These are phyloP conservation scores for Harpagifer antarcticus DNA, from an alignment of 2,797 vertebrate genomes.

Conservation along the genomic window DNA sequence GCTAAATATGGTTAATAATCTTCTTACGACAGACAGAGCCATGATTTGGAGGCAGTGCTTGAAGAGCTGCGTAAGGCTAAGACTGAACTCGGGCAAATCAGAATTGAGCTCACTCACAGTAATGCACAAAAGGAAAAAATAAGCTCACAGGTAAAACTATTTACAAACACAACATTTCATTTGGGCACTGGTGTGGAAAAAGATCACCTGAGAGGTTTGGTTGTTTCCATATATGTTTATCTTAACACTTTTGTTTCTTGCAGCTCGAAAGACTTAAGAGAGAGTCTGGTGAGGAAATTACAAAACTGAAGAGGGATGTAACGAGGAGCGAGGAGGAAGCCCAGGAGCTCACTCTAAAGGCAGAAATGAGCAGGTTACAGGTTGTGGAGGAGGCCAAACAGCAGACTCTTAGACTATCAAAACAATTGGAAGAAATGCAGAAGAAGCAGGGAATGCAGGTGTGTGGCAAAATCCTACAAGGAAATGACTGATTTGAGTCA, in stretches of 20 bases:
- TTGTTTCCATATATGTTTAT: constrained; percentile 11
- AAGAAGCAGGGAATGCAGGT: constrained; percentile 73
- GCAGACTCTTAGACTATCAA: constrained; percentile 56
- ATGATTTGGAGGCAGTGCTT: constrained; percentile 73
- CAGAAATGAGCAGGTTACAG: constrained; percentile 65
- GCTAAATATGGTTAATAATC: constrained; percentile 12
- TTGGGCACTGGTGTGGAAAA: constrained; percentile 31
- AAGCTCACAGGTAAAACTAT: constrained; percentile 75
- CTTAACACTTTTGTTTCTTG: constrained; percentile 32
- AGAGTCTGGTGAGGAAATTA: constrained; percentile 69
- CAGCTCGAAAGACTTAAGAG: constrained; percentile 74
- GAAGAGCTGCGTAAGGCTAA: constrained; percentile 70
- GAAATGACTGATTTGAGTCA: constrained; percentile 30
- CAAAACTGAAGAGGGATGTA: constrained; percentile 62
- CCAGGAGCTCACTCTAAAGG: constrained; percentile 58
- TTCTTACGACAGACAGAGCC: constrained; percentile 69
- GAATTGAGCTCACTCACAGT: constrained; percentile 65
- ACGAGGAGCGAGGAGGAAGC: constrained; percentile 69
- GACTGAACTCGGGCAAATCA: constrained; percentile 70
- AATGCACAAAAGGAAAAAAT: constrained; percentile 70
- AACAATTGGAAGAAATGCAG: constrained; percentile 66
- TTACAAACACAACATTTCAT: constrained; percentile 64
- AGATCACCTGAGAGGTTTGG: constrained; percentile 33
- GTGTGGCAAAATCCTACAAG: constrained; percentile 23
- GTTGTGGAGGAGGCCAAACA: constrained; percentile 65